These are phyloP conservation scores for Ptychoptera albimana DNA, from an alignment of 2,888 invertebrate species.

Conservation along the genomic window DNA sequence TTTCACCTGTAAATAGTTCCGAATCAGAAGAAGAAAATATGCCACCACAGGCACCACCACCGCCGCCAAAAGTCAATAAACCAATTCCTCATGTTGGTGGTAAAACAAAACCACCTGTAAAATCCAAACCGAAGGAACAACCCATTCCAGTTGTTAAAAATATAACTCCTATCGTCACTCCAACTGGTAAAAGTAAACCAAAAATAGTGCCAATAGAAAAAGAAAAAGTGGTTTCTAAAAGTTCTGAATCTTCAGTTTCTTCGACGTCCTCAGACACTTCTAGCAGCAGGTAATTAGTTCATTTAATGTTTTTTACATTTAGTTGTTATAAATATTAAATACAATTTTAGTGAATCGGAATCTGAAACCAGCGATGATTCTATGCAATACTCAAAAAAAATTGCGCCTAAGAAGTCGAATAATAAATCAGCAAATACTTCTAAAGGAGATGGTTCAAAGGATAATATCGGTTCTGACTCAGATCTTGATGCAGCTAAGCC, in stretches of 20 bases:
- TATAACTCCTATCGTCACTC: too few relatives aligned
- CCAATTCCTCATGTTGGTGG: slow-evolving; percentile 21
- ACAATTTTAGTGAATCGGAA: slow-evolving; percentile 21
- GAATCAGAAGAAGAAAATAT: slow-evolving; percentile 37
- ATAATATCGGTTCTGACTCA: slow-evolving; percentile 37
- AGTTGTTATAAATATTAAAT: not conserved
- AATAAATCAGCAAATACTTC: slow-evolving; percentile 19
- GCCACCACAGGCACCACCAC: slow-evolving; percentile 5
- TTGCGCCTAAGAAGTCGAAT: slow-evolving; percentile 12
- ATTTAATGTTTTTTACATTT: not conserved
- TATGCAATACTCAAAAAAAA: slow-evolving; percentile 11
- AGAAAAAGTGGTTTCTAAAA: slow-evolving; percentile 11
- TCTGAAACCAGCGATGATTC: slow-evolving; percentile 23
- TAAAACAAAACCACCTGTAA: slow-evolving; percentile 26
- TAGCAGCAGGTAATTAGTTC: slow-evolving; percentile 17
- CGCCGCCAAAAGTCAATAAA: slow-evolving; percentile 16
- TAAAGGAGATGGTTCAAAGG: slow-evolving; percentile 22
- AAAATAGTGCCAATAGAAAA: slow-evolving; percentile 23
- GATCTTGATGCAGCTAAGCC: slow-evolving; percentile 23
- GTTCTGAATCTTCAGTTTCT: slow-evolving; percentile 20
- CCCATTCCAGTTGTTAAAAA: slow-evolving; percentile 9
- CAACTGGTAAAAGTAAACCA: slow-evolving; percentile 13
- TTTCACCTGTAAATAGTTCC: slow-evolving; percentile 65
- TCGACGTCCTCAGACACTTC: slow-evolving; percentile 19
- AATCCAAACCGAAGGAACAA: slow-evolving; percentile 16